These are phyloP conservation scores for Cerastis leucographa DNA, from an alignment of 2,888 invertebrate genomes.

Conservation along the genomic window DNA sequence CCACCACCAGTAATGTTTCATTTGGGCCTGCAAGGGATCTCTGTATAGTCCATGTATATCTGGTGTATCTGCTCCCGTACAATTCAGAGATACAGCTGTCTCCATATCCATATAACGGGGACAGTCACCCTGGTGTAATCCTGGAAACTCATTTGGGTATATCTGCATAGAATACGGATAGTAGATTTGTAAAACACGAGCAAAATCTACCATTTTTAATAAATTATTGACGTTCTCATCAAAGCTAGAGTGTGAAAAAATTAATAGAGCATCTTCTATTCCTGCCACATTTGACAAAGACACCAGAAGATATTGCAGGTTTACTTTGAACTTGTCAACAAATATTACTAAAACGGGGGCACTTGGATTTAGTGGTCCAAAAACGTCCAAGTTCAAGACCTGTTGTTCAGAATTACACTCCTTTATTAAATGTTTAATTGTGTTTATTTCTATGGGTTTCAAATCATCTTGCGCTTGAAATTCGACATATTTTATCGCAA, in stretches of 20 bases:
- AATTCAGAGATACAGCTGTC: slow-evolving; percentile 68
- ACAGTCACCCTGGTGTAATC: slow-evolving; percentile 71
- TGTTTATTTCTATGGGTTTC: slow-evolving; percentile 21
- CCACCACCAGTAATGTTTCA: slow-evolving; percentile 84
- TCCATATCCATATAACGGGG: slow-evolving; percentile 64
- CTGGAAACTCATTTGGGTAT: slow-evolving; percentile 75
- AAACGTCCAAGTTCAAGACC: slow-evolving; percentile 72
- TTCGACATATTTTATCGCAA: slow-evolving; percentile 65
- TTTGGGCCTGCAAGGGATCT: slow-evolving; percentile 70
- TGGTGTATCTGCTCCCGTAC: slow-evolving; percentile 71
- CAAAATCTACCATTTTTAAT: slow-evolving; percentile 76
- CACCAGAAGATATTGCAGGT: slow-evolving; percentile 74
- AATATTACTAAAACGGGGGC: slow-evolving; percentile 76
- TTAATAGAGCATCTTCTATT: slow-evolving; percentile 75
- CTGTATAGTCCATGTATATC: slow-evolving; percentile 76
- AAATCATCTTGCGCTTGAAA: slow-evolving; percentile 27
- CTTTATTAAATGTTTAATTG: slow-evolving; percentile 43
- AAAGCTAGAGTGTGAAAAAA: slow-evolving; percentile 79
- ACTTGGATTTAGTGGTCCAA: slow-evolving; percentile 69
- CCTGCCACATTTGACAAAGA: slow-evolving; percentile 75
- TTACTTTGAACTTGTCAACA: slow-evolving; percentile 68
- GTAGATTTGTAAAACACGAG: slow-evolving; percentile 79
- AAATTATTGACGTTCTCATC: slow-evolving; percentile 73
- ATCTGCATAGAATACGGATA: slow-evolving; percentile 79
- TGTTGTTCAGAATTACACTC: slow-evolving; percentile 46